These are phyloP conservation scores for Tetrao urogallus DNA, from an alignment of 2,113 vertebrate species.

Conservation along the genomic window DNA sequence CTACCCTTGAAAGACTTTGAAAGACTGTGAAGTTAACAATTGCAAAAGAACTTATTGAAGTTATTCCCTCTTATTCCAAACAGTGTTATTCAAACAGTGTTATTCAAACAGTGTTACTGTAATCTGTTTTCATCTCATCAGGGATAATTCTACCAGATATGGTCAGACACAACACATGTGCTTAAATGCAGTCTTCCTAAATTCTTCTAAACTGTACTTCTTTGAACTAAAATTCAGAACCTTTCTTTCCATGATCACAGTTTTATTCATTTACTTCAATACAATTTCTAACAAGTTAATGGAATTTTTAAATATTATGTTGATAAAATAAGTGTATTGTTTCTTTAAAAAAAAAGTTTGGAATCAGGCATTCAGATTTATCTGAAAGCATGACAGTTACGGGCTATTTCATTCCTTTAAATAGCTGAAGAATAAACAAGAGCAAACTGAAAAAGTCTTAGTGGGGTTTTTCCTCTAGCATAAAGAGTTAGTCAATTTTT, in stretches of 20 bases:
- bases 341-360: not conserved
- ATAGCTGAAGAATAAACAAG: not conserved
- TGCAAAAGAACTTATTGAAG: not conserved
- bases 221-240: not conserved
- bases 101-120: not conserved
- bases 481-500: not conserved
- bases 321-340: not conserved
- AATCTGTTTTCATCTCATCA: not conserved
- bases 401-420: not conserved
- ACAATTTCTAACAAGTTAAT: not conserved
- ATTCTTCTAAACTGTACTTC: not conserved
- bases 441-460: not conserved
- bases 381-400: not conserved
- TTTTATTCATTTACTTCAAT: not conserved
- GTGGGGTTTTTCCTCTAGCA: not conserved
- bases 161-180: accelerated
- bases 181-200: not conserved
- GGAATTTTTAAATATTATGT: not conserved
- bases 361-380: not conserved
- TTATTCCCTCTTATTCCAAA: not conserved
- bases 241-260: not conserved
- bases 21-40: not conserved
- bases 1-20: not conserved
- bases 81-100: not conserved
- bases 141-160: not conserved